A percentile compares a stretch with the other conserved stretches of the same genome.
These are phyloP conservation scores for Camponotus fellah DNA, from an alignment of 2,888 invertebrate genomes.

Conservation along the genomic window DNA sequence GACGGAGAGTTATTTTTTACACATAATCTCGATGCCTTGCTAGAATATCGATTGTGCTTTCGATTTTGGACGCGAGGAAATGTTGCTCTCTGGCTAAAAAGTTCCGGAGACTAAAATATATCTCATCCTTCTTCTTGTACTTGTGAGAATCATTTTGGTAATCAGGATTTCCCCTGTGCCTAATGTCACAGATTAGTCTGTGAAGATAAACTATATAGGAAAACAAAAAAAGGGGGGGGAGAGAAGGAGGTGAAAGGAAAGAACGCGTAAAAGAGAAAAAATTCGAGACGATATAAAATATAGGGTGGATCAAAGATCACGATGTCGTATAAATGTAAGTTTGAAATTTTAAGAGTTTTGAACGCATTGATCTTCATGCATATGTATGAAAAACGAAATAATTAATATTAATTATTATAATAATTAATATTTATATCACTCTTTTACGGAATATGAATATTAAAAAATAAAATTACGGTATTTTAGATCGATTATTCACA, in stretches of 20 bases:
- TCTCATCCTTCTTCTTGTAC: conserved; percentile 23
- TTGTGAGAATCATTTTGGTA: conserved; percentile 47
- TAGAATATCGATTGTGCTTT: conserved; percentile 59
- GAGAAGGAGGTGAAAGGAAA: neutral
- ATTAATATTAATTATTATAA: neutral
- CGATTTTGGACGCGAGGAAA: conserved; percentile 51
- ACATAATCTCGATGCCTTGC: conserved; percentile 75
- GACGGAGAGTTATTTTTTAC: conserved; percentile 76
- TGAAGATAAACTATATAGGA: conserved; percentile 39
- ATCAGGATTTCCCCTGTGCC: conserved; percentile 68
- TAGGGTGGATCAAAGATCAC: conserved; percentile 18
- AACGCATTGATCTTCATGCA: neutral
- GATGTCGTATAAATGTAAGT: neutral
- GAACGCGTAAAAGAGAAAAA: conserved; percentile 19
- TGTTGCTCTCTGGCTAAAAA: neutral
- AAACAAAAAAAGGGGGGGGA: neutral
- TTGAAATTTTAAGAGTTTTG: neutral
- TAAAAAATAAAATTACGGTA: neutral
- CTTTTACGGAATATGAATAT: neutral
- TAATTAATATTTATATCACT: neutral
- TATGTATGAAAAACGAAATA: neutral
- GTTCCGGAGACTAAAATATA: conserved; percentile 9
- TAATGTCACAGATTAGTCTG: conserved; percentile 64
- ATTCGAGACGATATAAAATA: conserved; percentile 7
- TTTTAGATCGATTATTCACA: neutral